phyloP scores from a whole-genome alignment of 2,113 vertebrate species.

The Propithecus coquereli region DNA sequence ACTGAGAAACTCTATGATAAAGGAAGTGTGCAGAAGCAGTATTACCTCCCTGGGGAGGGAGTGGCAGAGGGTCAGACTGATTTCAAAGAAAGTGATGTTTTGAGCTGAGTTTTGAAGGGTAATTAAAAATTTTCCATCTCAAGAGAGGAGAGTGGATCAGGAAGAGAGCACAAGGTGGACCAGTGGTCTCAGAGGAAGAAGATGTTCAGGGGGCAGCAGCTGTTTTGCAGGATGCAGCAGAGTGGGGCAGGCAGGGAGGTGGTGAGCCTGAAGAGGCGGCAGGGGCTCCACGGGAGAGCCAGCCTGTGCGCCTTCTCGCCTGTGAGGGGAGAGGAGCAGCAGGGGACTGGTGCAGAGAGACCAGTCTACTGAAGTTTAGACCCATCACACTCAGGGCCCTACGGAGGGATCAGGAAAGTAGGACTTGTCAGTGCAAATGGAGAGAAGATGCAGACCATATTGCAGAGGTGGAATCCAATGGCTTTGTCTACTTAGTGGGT shows the following conservation, averaged over 20 bases:
- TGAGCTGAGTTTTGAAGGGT: background rate
- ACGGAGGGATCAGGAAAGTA: background rate
- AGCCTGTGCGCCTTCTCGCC: background rate
- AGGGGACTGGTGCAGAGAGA: background rate
- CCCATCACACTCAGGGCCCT: background rate
- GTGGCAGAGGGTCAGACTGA: background rate
- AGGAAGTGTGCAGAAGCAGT: background rate
- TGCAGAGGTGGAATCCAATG: accelerated
- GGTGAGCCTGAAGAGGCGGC: background rate
- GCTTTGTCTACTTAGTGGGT: background rate
- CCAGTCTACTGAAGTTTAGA: background rate
- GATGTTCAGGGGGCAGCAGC: background rate
- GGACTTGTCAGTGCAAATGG: accelerated
- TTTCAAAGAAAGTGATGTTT: background rate
- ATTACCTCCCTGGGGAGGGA: no score
- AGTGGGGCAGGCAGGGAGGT: background rate
- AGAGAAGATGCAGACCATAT: background rate
- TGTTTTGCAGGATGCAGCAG: background rate
- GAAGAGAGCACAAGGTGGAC: background rate
- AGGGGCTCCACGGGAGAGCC: background rate
- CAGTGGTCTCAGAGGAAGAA: background rate
- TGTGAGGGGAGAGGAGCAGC: background rate
- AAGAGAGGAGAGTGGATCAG: background rate
- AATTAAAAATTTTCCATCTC: background rate
- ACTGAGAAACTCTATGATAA: background rate